These are phyloP conservation scores for Philopedon plagiatum DNA, from an alignment of 2,888 invertebrate species.

Conservation along the genomic window DNA sequence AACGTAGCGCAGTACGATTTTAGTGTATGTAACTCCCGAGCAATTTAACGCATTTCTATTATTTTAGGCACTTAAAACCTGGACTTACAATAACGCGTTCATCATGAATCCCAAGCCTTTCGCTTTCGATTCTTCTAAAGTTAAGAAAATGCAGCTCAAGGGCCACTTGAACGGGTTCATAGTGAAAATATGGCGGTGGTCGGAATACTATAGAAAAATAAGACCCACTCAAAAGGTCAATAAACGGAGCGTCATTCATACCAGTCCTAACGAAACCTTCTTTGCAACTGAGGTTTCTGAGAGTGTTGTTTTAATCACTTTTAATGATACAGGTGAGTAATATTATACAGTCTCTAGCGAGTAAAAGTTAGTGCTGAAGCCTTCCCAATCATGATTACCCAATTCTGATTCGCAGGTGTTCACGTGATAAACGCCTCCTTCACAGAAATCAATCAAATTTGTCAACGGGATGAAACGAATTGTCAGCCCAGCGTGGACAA, in stretches of 20 bases:
- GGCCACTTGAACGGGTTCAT: slow-evolving; percentile 81
- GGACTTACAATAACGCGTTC: slow-evolving; percentile 78
- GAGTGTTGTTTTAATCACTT: slow-evolving; percentile 83
- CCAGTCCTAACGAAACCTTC: slow-evolving; percentile 54
- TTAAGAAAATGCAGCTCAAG: slow-evolving; percentile 64
- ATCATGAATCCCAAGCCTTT: slow-evolving; percentile 82
- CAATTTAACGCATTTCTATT: background rate
- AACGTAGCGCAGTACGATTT: too few species aligned
- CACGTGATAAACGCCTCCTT: slow-evolving; percentile 85
- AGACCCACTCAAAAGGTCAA: slow-evolving; percentile 51
- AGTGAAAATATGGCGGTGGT: slow-evolving; percentile 88
- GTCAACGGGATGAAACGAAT: slow-evolving; percentile 68
- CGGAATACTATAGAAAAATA: slow-evolving; percentile 60
- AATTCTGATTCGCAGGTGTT: slow-evolving; percentile 66
- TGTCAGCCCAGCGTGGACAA: slow-evolving; percentile 84
- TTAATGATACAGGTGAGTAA: slow-evolving; percentile 75
- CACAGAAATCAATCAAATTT: slow-evolving; percentile 83
- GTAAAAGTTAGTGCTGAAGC: too few species aligned
- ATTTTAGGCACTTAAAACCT: slow-evolving; percentile 60
- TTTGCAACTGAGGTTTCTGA: slow-evolving; percentile 68
- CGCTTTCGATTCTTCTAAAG: slow-evolving; percentile 71
- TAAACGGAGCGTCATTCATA: slow-evolving; percentile 52
- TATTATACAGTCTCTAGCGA: too few species aligned
- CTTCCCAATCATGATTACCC: too few species aligned
- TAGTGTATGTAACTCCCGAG: too few species aligned